Conservation (phyloP, 2,888 invertebrate species). For the Melanotus villosus region DNA sequence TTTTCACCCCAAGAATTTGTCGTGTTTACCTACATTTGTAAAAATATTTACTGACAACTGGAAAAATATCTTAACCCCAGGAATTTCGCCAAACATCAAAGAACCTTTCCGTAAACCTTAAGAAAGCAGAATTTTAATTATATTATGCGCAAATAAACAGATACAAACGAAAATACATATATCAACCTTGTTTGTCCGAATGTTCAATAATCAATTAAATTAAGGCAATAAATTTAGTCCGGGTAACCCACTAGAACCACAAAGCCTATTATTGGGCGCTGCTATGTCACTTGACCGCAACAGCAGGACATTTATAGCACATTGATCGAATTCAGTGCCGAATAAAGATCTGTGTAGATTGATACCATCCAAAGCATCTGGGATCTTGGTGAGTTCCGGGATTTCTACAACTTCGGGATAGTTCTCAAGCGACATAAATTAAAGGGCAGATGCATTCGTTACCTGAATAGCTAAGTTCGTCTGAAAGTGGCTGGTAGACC, state of each 20-base stretch:
- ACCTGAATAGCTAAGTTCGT: background rate
- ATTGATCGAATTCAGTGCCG: constrained; percentile 15
- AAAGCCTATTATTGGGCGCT: constrained; percentile 26
- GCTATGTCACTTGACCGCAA: constrained; percentile 14
- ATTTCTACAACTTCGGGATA: background rate
- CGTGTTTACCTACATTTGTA: background rate
- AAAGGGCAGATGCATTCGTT: background rate
- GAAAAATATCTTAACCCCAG: too few relatives aligned
- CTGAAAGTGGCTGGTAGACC: background rate
- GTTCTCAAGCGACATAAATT: constrained; percentile 5
- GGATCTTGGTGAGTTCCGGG: background rate
- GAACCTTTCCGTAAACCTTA: too few relatives aligned
- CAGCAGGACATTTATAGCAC: constrained; percentile 19
- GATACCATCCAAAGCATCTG: background rate
- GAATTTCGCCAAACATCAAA: too few relatives aligned
- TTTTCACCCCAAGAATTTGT: background rate
- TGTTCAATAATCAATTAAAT: constrained; percentile 29
- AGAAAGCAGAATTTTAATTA: too few relatives aligned
- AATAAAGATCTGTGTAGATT: constrained; percentile 7
- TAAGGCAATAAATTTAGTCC: constrained; percentile 22
- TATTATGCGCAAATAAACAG: too few relatives aligned
- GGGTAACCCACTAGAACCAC: constrained; percentile 8
- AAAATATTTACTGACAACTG: background rate
- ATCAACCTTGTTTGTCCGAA: background rate
- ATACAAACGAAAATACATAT: background rate